These are phyloP conservation scores for Gallinago paraguaiae DNA, from an alignment of 2,113 vertebrate species.

Conservation along the genomic window DNA sequence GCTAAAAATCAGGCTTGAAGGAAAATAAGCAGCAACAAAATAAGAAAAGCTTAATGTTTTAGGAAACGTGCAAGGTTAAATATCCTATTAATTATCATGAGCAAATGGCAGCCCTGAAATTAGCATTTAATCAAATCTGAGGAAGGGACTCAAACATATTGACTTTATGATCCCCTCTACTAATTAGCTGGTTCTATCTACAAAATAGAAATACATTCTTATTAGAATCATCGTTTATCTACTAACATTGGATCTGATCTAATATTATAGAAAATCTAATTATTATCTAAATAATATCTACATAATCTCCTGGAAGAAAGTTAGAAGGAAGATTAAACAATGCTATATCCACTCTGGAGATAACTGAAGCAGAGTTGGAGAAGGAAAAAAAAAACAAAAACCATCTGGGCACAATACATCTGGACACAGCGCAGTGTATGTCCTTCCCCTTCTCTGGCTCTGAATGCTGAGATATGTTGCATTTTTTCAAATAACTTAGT, in stretches of 20 bases:
- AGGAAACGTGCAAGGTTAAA: not conserved
- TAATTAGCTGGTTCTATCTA: not conserved
- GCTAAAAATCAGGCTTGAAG: not conserved
- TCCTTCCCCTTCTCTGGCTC: not conserved
- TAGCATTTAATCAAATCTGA: slow-evolving; percentile 26
- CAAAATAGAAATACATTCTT: slow-evolving; percentile 7
- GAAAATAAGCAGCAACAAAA: not conserved
- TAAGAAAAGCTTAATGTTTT: not conserved
- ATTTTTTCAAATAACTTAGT: not conserved
- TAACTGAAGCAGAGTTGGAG: not conserved
- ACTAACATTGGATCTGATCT: not conserved
- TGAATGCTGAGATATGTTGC: not conserved
- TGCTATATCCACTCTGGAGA: not conserved
- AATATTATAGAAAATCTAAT: slow-evolving; percentile 20
- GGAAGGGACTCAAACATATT: not conserved
- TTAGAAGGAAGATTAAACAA: not conserved
- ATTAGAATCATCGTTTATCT: slow-evolving; percentile 8
- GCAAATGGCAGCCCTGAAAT: slow-evolving; percentile 4
- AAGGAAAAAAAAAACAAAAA: not conserved
- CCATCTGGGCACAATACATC: not conserved
- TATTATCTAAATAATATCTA: slow-evolving; percentile 7
- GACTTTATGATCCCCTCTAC: not conserved
- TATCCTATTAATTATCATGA: not conserved
- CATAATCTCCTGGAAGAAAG: not conserved
- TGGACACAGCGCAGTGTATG: not conserved